phyloP scores from a whole-genome alignment of 1,140 invertebrate genomes.

The Ips nitidus region DNA sequence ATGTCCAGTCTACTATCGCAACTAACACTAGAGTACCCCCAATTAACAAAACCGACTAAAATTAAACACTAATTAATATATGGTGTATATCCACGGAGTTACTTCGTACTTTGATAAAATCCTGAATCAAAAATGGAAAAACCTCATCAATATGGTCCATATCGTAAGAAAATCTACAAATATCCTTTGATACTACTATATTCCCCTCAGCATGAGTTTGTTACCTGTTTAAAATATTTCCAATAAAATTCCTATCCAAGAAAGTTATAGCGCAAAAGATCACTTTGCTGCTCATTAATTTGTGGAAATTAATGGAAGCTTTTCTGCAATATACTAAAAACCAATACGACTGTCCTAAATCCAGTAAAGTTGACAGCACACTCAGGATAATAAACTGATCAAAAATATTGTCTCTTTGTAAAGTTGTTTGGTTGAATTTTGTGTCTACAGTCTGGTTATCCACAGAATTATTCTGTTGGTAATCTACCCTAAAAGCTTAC shows the following conservation, averaged over 20 bases:
- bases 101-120: slow-evolving; percentile 35
- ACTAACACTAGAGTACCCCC: slow-evolving; percentile 29
- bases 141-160: slow-evolving; percentile 66
- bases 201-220: slow-evolving; percentile 14
- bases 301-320: slow-evolving; percentile 66
- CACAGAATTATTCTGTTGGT: slow-evolving; percentile 7
- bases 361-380: slow-evolving; percentile 9
- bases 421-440: not conserved
- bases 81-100: not conserved
- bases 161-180: slow-evolving; percentile 62
- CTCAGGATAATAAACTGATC: slow-evolving; percentile 34
- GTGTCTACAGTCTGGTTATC: not conserved
- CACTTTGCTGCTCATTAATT: slow-evolving; percentile 63
- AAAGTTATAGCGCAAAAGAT: slow-evolving; percentile 65
- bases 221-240: slow-evolving; percentile 59
- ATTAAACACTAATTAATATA: not conserved
- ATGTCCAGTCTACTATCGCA: slow-evolving; percentile 28
- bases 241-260: slow-evolving; percentile 61
- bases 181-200: not conserved
- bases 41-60: not conserved
- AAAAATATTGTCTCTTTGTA: slow-evolving; percentile 13
- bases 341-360: slow-evolving; percentile 47
- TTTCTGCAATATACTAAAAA: slow-evolving; percentile 61
- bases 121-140: slow-evolving; percentile 59
- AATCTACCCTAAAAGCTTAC: slow-evolving; percentile 29